phyloP scores from a whole-genome alignment of 2,113 vertebrate species.

The Nanger granti region DNA sequence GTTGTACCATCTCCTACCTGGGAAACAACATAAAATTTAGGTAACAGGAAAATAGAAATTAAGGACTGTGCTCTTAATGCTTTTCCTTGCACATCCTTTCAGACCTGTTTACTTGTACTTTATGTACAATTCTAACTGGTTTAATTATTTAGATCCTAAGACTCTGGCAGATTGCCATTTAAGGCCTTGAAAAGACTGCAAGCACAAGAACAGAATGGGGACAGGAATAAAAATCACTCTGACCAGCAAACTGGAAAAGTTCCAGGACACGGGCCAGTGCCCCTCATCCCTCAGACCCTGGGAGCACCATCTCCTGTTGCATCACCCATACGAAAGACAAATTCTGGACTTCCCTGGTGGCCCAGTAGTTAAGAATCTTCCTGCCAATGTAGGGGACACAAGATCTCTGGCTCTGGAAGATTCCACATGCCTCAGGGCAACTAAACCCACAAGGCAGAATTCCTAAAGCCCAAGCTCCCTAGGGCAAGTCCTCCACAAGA shows the following conservation, averaged over 20 bases:
- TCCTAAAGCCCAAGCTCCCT: not conserved
- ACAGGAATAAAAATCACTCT: not conserved
- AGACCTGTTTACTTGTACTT: not conserved
- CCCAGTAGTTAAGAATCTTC: not conserved
- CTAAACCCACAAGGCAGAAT: not conserved
- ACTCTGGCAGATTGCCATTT: not conserved
- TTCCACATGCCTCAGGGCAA: not conserved
- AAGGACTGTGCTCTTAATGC: not conserved
- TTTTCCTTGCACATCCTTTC: not conserved
- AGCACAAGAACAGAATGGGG: not conserved
- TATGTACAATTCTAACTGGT: not conserved
- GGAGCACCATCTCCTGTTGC: not conserved
- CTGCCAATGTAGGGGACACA: not conserved
- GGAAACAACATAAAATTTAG: not conserved
- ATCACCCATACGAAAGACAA: not conserved
- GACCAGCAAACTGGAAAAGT: not conserved
- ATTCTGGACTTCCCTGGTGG: not conserved
- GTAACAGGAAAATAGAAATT: not conserved
- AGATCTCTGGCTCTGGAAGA: not conserved
- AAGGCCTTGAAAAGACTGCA: not conserved
- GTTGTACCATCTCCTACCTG: not conserved
- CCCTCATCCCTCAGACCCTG: not conserved
- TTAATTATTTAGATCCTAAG: not conserved
- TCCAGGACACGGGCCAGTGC: not conserved
- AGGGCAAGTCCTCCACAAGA: not conserved